Conservation (phyloP, 2,888 invertebrate genomes). For the Listrodromus nycthemerus region DNA sequence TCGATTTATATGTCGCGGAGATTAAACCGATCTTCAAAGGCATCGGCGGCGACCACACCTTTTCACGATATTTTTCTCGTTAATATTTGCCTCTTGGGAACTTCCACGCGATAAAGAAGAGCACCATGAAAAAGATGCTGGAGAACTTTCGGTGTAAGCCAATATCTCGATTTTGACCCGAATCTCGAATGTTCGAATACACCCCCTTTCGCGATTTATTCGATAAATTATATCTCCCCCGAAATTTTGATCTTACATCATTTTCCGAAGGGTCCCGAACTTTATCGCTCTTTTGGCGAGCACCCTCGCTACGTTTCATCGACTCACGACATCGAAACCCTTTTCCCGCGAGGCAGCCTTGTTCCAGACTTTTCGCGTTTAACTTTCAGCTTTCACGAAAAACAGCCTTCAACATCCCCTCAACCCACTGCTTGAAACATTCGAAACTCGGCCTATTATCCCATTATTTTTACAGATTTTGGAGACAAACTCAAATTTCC, state of each 20-base stretch:
- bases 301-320: constrained; percentile 1
- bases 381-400: background rate
- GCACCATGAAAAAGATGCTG: background rate
- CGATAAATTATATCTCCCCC: background rate
- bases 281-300: background rate
- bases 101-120: background rate
- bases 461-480: background rate
- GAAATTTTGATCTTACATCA: background rate
- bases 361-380: background rate
- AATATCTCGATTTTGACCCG: background rate
- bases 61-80: constrained; percentile 1
- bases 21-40: background rate
- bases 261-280: background rate
- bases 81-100: background rate
- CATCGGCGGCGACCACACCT: background rate
- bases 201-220: background rate
- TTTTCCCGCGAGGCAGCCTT: constrained; percentile 29
- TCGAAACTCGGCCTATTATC: background rate
- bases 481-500: background rate
- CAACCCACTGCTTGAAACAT: background rate
- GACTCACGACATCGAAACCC: constrained; percentile 48
- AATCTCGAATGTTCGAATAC: background rate
- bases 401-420: background rate
- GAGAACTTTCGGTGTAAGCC: background rate
- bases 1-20: background rate